phyloP scores from a whole-genome alignment of 1,140 invertebrate genomes.

The Penaeus vannamei region DNA sequence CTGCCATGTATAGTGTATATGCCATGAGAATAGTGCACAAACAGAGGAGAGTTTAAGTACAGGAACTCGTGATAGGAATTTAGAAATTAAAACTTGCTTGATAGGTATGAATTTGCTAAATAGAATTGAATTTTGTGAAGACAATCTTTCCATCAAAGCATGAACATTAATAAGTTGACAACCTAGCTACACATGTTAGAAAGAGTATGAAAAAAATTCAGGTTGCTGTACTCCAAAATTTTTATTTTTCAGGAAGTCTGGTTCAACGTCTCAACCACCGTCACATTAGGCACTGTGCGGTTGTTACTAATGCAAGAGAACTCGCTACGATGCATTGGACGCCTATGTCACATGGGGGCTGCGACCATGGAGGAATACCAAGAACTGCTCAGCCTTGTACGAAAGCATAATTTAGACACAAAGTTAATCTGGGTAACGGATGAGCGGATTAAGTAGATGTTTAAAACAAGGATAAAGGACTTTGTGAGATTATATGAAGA shows the following conservation, averaged over 20 bases:
- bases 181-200: background rate
- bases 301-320: slow-evolving; percentile 45
- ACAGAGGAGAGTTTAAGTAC: no score
- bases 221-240: background rate
- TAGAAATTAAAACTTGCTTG: no score
- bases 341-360: slow-evolving; percentile 52
- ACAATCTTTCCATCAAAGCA: no score
- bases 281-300: slow-evolving; percentile 47
- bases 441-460: slow-evolving; percentile 39
- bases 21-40: no score
- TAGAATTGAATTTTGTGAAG: no score
- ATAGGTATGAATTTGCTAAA: no score
- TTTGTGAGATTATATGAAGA: no score
- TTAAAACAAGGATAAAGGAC: no score
- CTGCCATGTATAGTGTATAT: no score
- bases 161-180: no score
- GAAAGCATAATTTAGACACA: slow-evolving; percentile 42
- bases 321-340: slow-evolving; percentile 28
- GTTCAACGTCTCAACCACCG: slow-evolving; percentile 62
- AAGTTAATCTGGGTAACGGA: slow-evolving; percentile 62
- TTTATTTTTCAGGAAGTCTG: slow-evolving; percentile 49
- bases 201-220: background rate
- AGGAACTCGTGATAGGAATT: no score
- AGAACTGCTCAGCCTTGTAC: slow-evolving; percentile 39
- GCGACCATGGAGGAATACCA: slow-evolving; percentile 56